A percentile compares a stretch with the other conserved stretches of the same genome.
These are phyloP conservation scores for Hydroisotoma schaefferi DNA, from an alignment of 2,888 invertebrate species.

Conservation along the genomic window DNA sequence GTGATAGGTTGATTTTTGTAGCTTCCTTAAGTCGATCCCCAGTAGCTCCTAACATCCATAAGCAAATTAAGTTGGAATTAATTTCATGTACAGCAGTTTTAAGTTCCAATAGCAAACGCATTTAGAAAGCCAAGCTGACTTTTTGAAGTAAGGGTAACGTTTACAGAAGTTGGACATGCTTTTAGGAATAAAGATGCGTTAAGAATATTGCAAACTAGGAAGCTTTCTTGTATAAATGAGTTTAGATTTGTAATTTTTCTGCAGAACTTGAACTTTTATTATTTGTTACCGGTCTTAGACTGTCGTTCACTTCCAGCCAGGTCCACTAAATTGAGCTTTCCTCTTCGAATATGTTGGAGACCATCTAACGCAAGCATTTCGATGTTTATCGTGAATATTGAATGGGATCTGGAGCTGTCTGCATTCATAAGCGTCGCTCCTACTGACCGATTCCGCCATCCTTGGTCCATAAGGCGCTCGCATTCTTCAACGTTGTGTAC, in stretches of 20 bases:
- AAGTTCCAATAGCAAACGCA: too few species aligned
- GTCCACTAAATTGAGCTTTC: conserved; percentile 82
- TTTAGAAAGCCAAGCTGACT: too few species aligned
- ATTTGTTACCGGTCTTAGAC: conserved; percentile 62
- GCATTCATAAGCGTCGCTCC: conserved; percentile 66
- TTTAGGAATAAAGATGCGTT: too few species aligned
- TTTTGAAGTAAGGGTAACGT: too few species aligned
- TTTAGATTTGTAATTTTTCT: too few species aligned
- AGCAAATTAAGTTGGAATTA: conserved; percentile 50
- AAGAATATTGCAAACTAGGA: too few species aligned
- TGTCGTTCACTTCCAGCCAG: conserved; percentile 85
- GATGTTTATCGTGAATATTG: conserved; percentile 78
- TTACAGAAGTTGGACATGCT: too few species aligned
- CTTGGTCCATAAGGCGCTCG: conserved; percentile 66
- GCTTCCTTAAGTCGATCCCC: conserved; percentile 83
- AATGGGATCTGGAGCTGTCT: conserved; percentile 69
- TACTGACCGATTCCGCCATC: conserved; percentile 74
- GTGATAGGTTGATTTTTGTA: conserved; percentile 80
- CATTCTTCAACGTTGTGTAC: conserved; percentile 77
- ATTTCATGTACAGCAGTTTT: too few species aligned
- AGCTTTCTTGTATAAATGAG: too few species aligned
- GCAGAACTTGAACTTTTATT: too few species aligned
- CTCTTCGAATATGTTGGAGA: conserved; percentile 61
- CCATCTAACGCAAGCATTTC: conserved; percentile 70
- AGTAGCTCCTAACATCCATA: conserved; percentile 62